Evolutionary conservation across 2,888 invertebrate species (phyloP), one percentile per base, ranked within the genome.

Genomic region (Hymenopus coronatus): DNA sequence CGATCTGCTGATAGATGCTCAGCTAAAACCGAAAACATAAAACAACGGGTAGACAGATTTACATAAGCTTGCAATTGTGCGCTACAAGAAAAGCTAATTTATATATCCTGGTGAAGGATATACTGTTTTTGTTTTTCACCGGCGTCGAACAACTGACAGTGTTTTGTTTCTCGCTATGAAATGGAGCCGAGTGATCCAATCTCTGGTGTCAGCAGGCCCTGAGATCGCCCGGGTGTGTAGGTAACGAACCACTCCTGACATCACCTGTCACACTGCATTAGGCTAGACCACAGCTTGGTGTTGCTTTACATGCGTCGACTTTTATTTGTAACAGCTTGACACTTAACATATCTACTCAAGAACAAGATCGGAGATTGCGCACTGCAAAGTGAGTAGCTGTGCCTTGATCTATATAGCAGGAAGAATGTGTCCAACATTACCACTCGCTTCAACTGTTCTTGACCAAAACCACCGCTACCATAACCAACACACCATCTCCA

Each of bases 171-270:
- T 83, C 87, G 14, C 30, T 33, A n/a, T 81, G 87, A 33, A 87
- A 87, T 87, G 81, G 87, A 87, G 30, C 87, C 82, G 15, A 82
- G 87, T 46, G 82, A 87, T 87, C 82, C 81, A 82, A 87, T 46
- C 54, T 87, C 87, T 87, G 82, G 82, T 87, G 87, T 87, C 87
- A 87, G 87, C 87, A 87, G 33, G 87, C 40, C 40, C 27, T 82
- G 82, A 27, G 87, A 87, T 87, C 87, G 40, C 82, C 40, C 27
- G 82, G 87, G 40, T 40, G 28, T 87, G 87, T 40, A 82, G 27
- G 27, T 87, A 87, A 87, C 27, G 87, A 82, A 87, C 27, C 82
- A 87, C 87, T 87, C 87, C 87, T 82, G 87, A 87, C 87, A 87
- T 30, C 33, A 87, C 30, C 87, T 82, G 87, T 87, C 87, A 87